Evolutionary conservation across 2,113 vertebrate genomes (phyloP).

Genomic region (Rhinoderma darwinii): DNA sequence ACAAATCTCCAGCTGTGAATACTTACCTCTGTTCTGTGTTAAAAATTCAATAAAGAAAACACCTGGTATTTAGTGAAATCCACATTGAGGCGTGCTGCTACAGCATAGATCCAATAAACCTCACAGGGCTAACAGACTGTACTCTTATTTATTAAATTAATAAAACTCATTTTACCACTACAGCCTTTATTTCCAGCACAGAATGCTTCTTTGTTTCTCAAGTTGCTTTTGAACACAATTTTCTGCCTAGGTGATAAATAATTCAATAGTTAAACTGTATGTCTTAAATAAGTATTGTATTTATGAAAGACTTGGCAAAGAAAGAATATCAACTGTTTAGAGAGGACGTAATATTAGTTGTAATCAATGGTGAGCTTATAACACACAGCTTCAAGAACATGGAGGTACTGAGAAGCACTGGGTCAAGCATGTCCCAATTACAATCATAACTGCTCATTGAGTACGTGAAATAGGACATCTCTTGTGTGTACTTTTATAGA

Average conservation of each 20-base stretch:
- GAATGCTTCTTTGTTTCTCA: slow-evolving; percentile 43
- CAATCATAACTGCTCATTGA: neutral
- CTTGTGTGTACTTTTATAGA: neutral
- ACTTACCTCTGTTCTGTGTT: slow-evolving; percentile 83
- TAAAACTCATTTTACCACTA: slow-evolving; percentile 59
- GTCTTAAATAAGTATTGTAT: slow-evolving; percentile 8
- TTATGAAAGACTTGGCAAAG: neutral
- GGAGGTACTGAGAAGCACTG: neutral
- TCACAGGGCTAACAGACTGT: slow-evolving; percentile 73
- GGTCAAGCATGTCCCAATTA: neutral
- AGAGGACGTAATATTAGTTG: neutral
- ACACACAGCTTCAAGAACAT: neutral
- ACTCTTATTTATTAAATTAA: slow-evolving; percentile 59
- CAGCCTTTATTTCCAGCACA: neutral
- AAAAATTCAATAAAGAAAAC: slow-evolving; percentile 85
- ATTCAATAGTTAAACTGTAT: slow-evolving; percentile 7
- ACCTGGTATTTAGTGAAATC: slow-evolving; percentile 83
- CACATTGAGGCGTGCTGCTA: slow-evolving; percentile 78
- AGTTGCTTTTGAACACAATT: neutral
- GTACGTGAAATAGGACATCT: neutral
- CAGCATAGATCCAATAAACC: slow-evolving; percentile 83
- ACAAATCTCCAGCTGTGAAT: slow-evolving; percentile 74
- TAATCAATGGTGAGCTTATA: neutral
- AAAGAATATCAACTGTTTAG: neutral
- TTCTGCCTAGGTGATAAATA: slow-evolving; percentile 18